Base-by-base conservation (phyloP, 2,888 invertebrate genomes). In the Thymelicus lineola region DNA sequence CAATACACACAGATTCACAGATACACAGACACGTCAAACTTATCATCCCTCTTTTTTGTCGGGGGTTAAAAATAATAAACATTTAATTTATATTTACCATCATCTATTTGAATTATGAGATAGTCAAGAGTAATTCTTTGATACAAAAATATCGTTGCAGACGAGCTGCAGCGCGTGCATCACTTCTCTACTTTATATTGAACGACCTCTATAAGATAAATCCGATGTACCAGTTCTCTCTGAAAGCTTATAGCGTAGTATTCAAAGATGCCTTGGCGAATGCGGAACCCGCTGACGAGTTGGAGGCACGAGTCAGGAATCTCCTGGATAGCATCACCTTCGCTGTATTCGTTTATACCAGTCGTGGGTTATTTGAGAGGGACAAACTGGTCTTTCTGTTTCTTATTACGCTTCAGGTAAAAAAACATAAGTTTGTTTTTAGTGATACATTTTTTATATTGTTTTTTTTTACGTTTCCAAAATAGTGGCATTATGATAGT, bases 171-270 rank as follows among this genome's bases (percentile, higher is more conserved):
- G 94, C 96, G 0, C 91, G 98, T 72, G 98, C 98, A 0, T 98
- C 98, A 0, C 94, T 99, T 0, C 94, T 99, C 0, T 99, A 99
- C 87, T 99, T 99, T 86, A 97, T 98, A 73, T 93, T 99, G 72
- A 98, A 98, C 83, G 98, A 99, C 80, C 89, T 99, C 63, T 95
- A 96, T 90, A 97, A 97, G 88, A 98, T 99, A 79, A 98, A 98
- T 88, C 97, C 97, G 58, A 97, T 99, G 84, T 99, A 99, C 88
- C 98, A 98, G 87, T 99, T 99, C 91, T 98, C 98, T 0, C 90
- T 99, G 70, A 98, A 98, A 89, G 98, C 98, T 0, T 98, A 98
- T 92, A 97, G 97, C 78, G 97, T 97, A 0, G 98, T 98, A 5
- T 98, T 98, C 87, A 97, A 96, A 78, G 97, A 97, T 75, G 98